Evolutionary conservation across 2,888 invertebrate species (phyloP).

Genomic region (Taenaris catops): DNA sequence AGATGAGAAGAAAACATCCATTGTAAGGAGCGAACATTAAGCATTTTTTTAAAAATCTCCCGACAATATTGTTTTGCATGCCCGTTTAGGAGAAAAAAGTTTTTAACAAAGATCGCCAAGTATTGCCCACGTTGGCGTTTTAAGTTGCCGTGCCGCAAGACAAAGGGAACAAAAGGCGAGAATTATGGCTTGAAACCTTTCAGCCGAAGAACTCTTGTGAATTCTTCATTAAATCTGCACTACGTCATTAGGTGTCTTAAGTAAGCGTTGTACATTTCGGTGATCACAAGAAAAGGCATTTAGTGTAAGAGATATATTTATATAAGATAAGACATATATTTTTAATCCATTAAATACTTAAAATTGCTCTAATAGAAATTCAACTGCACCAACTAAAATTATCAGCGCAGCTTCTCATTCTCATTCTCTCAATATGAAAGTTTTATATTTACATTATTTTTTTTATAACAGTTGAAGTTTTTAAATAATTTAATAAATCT

Average conservation of each 20-base stretch:
- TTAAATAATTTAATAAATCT: no score
- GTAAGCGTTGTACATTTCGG: constrained; percentile 12
- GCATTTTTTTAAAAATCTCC: no score
- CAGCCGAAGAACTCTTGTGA: constrained; percentile 37
- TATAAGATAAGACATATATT: neutral
- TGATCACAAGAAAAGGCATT: constrained; percentile 6
- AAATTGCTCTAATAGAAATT: no score
- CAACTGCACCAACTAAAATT: no score
- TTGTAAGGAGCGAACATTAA: no score
- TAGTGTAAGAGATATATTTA: constrained; percentile 5
- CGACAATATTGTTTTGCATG: constrained; percentile 9
- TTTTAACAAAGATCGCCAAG: constrained; percentile 14
- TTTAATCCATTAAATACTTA: neutral
- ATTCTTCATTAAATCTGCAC: constrained; percentile 50
- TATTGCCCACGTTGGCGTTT: constrained; percentile 22
- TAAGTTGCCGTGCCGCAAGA: constrained; percentile 28
- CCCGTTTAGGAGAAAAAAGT: constrained; percentile 9
- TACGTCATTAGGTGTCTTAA: constrained; percentile 39
- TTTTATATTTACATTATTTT: no score
- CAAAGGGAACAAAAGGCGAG: constrained; percentile 51
- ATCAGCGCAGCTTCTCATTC: no score
- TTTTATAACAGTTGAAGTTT: no score
- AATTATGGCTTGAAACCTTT: constrained; percentile 50
- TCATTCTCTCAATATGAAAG: no score
- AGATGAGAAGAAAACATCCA: no score